Evolutionary conservation across 2,797 vertebrate species (phyloP).

Genomic region (Siniperca scherzeri): DNA sequence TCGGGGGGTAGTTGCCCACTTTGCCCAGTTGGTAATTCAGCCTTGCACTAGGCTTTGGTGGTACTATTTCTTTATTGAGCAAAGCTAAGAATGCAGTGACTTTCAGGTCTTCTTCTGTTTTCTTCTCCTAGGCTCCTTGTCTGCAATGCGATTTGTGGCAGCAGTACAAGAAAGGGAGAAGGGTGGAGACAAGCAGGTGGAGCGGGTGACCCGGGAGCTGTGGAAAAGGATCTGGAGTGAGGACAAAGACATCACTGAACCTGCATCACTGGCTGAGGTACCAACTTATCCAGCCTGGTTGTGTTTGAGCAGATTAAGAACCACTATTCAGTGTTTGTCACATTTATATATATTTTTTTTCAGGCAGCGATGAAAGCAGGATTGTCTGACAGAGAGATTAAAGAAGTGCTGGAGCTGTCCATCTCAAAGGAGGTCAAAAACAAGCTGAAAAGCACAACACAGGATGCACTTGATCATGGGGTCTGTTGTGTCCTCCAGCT

Average conservation of each 20-base stretch:
- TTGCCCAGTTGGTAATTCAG: neutral
- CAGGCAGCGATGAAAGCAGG: conserved; percentile 91
- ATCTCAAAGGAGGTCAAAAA: conserved; percentile 88
- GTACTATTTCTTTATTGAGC: neutral
- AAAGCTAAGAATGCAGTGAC: neutral
- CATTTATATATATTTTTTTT: conserved; percentile 1
- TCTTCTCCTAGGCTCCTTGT: conserved; percentile 82
- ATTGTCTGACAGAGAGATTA: conserved; percentile 81
- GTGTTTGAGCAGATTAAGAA: neutral
- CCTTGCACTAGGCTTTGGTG: neutral
- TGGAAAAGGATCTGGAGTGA: conserved; percentile 92
- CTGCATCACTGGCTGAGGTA: conserved; percentile 83
- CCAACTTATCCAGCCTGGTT: neutral
- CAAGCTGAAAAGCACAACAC: conserved; percentile 86
- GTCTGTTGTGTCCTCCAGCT: conserved; percentile 77
- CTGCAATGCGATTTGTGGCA: conserved; percentile 93
- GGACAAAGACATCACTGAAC: conserved; percentile 89
- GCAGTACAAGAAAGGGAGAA: conserved; percentile 82
- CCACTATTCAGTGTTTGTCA: neutral
- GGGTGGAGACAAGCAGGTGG: conserved; percentile 78
- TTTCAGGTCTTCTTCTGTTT: neutral
- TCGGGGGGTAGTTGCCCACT: too few species aligned
- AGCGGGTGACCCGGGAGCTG: conserved; percentile 92
- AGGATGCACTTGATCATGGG: conserved; percentile 87
- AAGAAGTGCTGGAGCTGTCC: conserved; percentile 79